Base-by-base conservation (phyloP, 2,113 vertebrate genomes). In the Leptodactylus fuscus region DNA sequence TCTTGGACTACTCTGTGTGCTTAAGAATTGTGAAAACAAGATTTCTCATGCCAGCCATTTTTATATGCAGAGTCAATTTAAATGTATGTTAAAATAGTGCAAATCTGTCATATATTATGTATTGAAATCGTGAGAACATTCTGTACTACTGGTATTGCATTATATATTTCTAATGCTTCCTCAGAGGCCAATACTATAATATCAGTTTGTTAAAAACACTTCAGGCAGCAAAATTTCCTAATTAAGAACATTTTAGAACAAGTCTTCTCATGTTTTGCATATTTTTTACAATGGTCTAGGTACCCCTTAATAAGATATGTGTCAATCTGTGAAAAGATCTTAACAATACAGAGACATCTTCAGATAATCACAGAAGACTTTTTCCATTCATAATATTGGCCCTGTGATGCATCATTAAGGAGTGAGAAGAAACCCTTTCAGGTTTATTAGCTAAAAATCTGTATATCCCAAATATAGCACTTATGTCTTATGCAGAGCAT, bases 101-200 rank as follows among this genome's bases (percentile, higher is more conserved):
- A 75, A 49, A 76, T 32, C 27, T 51, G 22, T 32, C 44, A 76
- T 76, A 20, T 76, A 49, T 76, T 76, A 49, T 49, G 48, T 76
- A 76, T 51, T 51, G 15, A 29, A 49, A 75, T 49, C 29, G 2
- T 20, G 9, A 32, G 73, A 51, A 76, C 73, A 76, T 49, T 32
- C 18, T 51, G 46, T 49, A 75, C 71, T 75, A n/a, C 71, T 75
- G 11, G 41, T 51, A 8, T 51, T 76, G 48, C 46, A 76, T 76
- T 51, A 76, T 32, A 76, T 20, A 76, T 76, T 76, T 76, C 73
- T 76, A 76, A 76, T 4, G 3, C n/a, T 38, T 49, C 73, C 73
- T 51, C 15, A 51, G 73, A 49, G 44, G 46, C 24, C 73, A 76
- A 76, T 74, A 76, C 36, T 51, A 51, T 76, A 29, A 76, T 32